Base-by-base conservation (phyloP, 2,113 vertebrate genomes). In the Embiotoca jacksoni region DNA sequence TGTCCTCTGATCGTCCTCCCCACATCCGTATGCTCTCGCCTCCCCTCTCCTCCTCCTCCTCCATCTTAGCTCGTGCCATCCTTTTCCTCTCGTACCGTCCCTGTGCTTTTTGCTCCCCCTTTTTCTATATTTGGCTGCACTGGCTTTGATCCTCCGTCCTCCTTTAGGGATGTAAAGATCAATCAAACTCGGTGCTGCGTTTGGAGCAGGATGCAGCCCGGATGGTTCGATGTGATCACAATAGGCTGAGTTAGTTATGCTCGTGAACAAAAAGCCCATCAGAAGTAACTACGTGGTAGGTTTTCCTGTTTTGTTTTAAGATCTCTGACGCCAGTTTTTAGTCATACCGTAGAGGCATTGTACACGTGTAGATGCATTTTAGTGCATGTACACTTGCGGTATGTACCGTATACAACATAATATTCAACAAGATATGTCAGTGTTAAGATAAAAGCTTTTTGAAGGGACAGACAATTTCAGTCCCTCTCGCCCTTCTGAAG, bases 1-100 rank as follows among this genome's bases (percentile, higher is more conserved):
- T 84, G 89, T 89, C 91, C 91, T 92, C 85, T 89, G 58, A 77
- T 75, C 50, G 86, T 88, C 86, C 87, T 91, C 83, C 55, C 59
- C 39, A 81, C 78, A 62, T 91, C 75, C 16, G 3, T 59, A 66
- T 30, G 65, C 81, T 67, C 81, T 64, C 23, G 23, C 74, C 59
- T 78, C 62, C 6, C 4, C 62, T 75, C 50, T 30, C 75, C 76
- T 61, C 65, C 56, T 61, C 65, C 53, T 78, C 81, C 78, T 75
- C 73, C 80, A 78, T 88, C 84, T 80, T 68, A 50, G 58, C 57
- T 46, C 11, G 47, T 79, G 8, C 72, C 52, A 52, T 77, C 72
- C 60, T 54, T 56, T 23, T 72, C 16, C 67, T 60, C n/a, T 69
- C n/a, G 1, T 52, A 32, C 56, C n/a, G 44, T 72, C 46, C 23